phyloP scores from a whole-genome alignment of 2,888 invertebrate genomes.

The Emmelina monodactyla region DNA sequence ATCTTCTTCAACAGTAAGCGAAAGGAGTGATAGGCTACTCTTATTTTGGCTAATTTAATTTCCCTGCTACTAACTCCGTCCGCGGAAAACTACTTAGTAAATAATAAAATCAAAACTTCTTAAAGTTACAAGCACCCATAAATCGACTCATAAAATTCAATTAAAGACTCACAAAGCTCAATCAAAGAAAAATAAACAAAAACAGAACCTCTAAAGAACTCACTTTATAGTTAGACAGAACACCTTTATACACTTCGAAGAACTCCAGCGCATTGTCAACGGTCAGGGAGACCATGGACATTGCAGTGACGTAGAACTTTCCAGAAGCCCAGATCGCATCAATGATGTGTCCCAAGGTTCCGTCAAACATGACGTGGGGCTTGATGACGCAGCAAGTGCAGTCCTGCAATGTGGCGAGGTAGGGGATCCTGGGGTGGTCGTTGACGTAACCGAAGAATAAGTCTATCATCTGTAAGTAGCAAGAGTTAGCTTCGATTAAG shows the following conservation, averaged over 20 bases:
- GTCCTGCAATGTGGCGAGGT: conserved; percentile 67
- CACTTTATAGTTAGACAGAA: conserved; percentile 77
- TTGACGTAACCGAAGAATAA: conserved; percentile 11
- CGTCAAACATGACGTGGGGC: conserved; percentile 85
- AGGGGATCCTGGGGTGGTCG: conserved; percentile 30
- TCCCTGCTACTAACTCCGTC: too few relatives aligned
- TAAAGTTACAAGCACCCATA: too few relatives aligned
- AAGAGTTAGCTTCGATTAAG: too few relatives aligned
- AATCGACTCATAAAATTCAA: too few relatives aligned
- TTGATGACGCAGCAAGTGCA: conserved; percentile 86
- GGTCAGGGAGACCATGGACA: conserved; percentile 82
- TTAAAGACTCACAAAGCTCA: too few relatives aligned
- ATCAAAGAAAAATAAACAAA: too few relatives aligned
- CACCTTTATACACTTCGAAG: conserved; percentile 89
- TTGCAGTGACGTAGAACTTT: conserved; percentile 78
- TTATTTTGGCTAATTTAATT: too few relatives aligned
- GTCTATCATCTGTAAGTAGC: neutral
- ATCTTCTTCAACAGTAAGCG: too few relatives aligned
- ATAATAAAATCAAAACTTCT: too few relatives aligned
- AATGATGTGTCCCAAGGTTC: conserved; percentile 76
- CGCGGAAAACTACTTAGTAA: too few relatives aligned
- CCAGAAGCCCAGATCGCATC: conserved; percentile 73
- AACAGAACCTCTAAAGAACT: conserved; percentile 14
- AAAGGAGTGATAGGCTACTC: too few relatives aligned
- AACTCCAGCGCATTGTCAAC: conserved; percentile 86